A percentile compares a stretch with the other conserved stretches of the same genome.
Evolutionary conservation across 30 jellyfish, hydroid and myxozoan genomes (phyloP).

Genomic region (Phacellophora camtschatica): DNA sequence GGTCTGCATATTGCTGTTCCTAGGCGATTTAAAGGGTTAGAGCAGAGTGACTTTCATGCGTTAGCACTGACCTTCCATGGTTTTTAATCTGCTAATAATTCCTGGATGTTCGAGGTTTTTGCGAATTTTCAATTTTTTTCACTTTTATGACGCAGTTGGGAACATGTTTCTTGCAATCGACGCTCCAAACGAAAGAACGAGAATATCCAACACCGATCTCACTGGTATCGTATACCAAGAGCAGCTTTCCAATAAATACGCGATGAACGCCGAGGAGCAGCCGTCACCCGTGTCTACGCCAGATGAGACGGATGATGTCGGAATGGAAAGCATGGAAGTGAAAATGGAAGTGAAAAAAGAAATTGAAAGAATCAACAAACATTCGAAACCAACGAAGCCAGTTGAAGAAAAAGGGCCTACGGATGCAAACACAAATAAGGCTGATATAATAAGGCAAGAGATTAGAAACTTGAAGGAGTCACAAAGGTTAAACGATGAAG

Average conservation of each 20-base stretch:
- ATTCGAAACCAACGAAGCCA: constrained; percentile 46
- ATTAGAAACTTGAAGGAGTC: constrained; percentile 42
- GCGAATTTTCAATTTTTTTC: neutral
- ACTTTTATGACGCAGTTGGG: constrained; percentile 42
- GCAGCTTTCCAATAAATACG: neutral
- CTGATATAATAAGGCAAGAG: constrained; percentile 55
- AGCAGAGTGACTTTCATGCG: no score
- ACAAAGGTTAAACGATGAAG: constrained; percentile 21
- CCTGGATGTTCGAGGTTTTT: no score
- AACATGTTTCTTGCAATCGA: constrained; percentile 63
- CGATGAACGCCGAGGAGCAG: constrained; percentile 8
- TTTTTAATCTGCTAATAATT: no score
- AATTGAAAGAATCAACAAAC: constrained; percentile 52
- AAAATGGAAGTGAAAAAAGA: constrained; percentile 36
- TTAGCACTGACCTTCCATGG: no score
- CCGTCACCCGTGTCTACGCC: neutral
- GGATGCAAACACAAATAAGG: constrained; percentile 39
- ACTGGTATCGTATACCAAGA: constrained; percentile 44
- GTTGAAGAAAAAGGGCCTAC: constrained; percentile 44
- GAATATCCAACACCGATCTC: constrained; percentile 24
- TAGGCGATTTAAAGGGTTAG: no score
- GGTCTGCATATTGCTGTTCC: no score
- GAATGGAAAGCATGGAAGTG: constrained; percentile 65
- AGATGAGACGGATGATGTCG: constrained; percentile 27
- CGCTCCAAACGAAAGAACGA: constrained; percentile 25